Evolutionary conservation across 2,888 invertebrate genomes (phyloP).

Genomic region (Leptodirus hochenwartii): DNA sequence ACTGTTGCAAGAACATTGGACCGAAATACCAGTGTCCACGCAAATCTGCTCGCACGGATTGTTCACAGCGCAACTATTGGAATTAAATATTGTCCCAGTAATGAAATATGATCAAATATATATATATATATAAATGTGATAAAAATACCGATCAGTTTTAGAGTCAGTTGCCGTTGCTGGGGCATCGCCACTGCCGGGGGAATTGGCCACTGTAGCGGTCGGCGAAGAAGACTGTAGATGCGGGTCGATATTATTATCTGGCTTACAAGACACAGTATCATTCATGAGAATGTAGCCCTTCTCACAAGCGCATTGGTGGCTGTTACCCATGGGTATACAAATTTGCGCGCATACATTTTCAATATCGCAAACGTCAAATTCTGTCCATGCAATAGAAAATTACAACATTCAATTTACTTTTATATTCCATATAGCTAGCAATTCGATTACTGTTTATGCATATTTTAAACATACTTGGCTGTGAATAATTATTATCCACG

Average conservation of each 20-base stretch:
- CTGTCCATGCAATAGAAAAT: slow-evolving; percentile 23
- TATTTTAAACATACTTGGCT: slow-evolving; percentile 8
- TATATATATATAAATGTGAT: too few relatives aligned
- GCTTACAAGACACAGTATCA: slow-evolving; percentile 51
- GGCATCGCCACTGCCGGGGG: too few relatives aligned
- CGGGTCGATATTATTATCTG: slow-evolving; percentile 26
- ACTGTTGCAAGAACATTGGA: slow-evolving; percentile 51
- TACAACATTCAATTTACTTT: background rate
- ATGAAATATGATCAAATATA: too few relatives aligned
- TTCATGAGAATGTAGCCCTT: slow-evolving; percentile 47
- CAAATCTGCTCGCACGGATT: slow-evolving; percentile 63
- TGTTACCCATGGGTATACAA: slow-evolving; percentile 54
- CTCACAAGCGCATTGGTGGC: slow-evolving; percentile 52
- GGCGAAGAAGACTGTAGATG: too few relatives aligned
- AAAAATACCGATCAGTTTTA: too few relatives aligned
- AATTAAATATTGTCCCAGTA: too few relatives aligned
- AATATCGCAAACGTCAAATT: slow-evolving; percentile 40
- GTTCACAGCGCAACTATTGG: slow-evolving; percentile 37
- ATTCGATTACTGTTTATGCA: too few relatives aligned
- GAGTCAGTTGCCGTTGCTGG: too few relatives aligned
- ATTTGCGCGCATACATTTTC: slow-evolving; percentile 54
- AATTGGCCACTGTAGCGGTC: too few relatives aligned
- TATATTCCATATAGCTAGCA: slow-evolving; percentile 3
- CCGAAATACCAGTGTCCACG: slow-evolving; percentile 44
- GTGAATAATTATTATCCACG: slow-evolving; percentile 6